Evolutionary conservation across 2,888 invertebrate species (phyloP), one percentile per base, ranked within the genome.

Genomic region (Malthinus flaveolus): DNA sequence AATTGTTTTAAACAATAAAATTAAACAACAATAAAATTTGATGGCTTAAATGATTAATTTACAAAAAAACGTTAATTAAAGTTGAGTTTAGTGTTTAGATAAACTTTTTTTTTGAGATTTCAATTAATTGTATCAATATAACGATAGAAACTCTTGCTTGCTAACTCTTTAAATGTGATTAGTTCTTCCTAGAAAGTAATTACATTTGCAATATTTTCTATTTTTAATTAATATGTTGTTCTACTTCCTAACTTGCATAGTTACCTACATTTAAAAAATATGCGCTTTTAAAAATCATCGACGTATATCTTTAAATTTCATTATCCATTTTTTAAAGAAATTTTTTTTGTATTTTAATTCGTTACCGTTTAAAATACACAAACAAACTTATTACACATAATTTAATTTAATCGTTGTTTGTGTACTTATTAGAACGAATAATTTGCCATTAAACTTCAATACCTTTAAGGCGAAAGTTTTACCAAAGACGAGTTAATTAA

Each of bases 211-310:
- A 52, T 51, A 39, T 49, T 47, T 49, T 56, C 56, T 55, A 55
- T 57, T 55, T 59, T 51, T 56, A 60, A 51, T 60, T 51, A 60
- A 60, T 60, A 54, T 47, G 36, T 48, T 39, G 59, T 56, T 60
- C 59, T 37, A 60, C 59, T 60, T 60, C 47, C 44, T 48, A 33
- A 39, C 23, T 31, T 32, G 39, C 56, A 52, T 47, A 52, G 37
- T 57, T 52, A 57, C 50, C 57, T 57, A 57, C 47, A 72, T 68
- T 71, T 71, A 42, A 42, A 42, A 42, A 42, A 42, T 42, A 42
- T 42, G 39, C 39, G 39, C 39, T 42, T 42, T 42, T 42, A 42
- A 42, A 42, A 42, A 42, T 42, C 39, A 42, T 42, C n/a, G 39
- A 23, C 15, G 39, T 42, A 42, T 15, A 42, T 42, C 23, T 42